Percentiles rank a stretch among this genome's conserved stretches.
These are phyloP conservation scores for Tipula unca DNA, from an alignment of 2,888 invertebrate species.

Conservation along the genomic window DNA sequence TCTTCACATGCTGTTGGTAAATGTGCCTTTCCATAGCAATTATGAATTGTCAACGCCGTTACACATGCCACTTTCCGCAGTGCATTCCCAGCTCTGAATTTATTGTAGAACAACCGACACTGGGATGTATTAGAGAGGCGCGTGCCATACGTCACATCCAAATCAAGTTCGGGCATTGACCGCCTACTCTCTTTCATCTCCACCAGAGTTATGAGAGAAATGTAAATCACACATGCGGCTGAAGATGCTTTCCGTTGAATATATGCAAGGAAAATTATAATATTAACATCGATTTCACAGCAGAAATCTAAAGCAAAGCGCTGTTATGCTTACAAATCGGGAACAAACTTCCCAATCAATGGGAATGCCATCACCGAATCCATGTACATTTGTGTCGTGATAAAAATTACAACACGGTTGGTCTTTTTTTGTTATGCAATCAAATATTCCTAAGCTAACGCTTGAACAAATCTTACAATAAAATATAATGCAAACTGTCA, in stretches of 20 bases:
- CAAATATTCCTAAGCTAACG: background rate
- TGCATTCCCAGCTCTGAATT: background rate
- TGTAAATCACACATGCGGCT: no score
- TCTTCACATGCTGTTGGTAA: no score
- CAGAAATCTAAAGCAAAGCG: no score
- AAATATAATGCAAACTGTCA: no score
- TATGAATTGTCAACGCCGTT: background rate
- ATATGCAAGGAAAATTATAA: no score
- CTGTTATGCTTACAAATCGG: conserved; percentile 1
- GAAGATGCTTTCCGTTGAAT: no score
- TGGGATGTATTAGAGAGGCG: no score
- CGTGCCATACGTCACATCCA: no score
- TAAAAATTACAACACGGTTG: background rate
- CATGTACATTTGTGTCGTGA: background rate
- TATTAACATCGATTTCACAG: no score
- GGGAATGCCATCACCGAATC: background rate
- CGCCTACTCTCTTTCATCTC: no score
- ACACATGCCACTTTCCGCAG: conserved; percentile 17
- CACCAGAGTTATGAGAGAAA: no score
- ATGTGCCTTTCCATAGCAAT: background rate
- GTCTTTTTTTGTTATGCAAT: conserved; percentile 14
- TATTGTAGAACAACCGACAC: background rate
- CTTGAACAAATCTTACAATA: background rate
- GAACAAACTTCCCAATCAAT: background rate
- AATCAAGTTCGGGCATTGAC: no score